Evolutionary conservation across 2,113 vertebrate species (phyloP).

Genomic region (Triplophysa rosa): DNA sequence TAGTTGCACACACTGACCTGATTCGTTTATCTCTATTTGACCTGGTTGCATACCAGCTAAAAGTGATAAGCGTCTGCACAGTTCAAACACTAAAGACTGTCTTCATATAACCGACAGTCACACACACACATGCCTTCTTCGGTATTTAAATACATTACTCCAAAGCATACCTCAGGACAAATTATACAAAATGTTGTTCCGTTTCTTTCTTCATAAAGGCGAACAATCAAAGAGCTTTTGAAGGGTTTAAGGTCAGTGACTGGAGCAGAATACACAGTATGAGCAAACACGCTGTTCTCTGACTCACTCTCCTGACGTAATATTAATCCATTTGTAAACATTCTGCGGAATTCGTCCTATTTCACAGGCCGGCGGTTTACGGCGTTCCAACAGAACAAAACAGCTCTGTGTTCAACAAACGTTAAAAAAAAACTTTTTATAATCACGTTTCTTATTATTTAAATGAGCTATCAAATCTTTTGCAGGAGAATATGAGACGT

Average conservation of each 20-base stretch:
- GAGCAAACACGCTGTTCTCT: conserved; percentile 38
- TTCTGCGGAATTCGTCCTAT: conserved; percentile 31
- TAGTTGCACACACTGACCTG: conserved; percentile 9
- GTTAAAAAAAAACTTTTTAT: neutral
- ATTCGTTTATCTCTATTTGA: conserved; percentile 37
- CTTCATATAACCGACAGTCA: neutral
- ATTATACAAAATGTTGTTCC: neutral
- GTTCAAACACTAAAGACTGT: conserved; percentile 24
- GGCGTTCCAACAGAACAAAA: neutral
- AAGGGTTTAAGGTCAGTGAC: conserved; percentile 21
- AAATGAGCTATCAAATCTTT: neutral
- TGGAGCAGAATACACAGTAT: conserved; percentile 47
- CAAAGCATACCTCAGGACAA: neutral
- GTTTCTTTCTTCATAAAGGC: conserved; percentile 8
- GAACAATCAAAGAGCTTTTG: conserved; percentile 35
- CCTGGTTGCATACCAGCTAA: conserved; percentile 25
- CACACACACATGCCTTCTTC: neutral
- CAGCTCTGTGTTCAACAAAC: neutral
- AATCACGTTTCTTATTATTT: neutral
- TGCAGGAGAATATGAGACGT: neutral
- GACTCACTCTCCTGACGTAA: conserved; percentile 46
- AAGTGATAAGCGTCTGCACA: conserved; percentile 37
- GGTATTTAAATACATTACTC: neutral
- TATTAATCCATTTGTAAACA: conserved; percentile 49
- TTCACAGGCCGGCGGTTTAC: conserved; percentile 17